Evolutionary conservation across 2,797 vertebrate genomes (phyloP).

Genomic region (Uromys caudimaculatus): DNA sequence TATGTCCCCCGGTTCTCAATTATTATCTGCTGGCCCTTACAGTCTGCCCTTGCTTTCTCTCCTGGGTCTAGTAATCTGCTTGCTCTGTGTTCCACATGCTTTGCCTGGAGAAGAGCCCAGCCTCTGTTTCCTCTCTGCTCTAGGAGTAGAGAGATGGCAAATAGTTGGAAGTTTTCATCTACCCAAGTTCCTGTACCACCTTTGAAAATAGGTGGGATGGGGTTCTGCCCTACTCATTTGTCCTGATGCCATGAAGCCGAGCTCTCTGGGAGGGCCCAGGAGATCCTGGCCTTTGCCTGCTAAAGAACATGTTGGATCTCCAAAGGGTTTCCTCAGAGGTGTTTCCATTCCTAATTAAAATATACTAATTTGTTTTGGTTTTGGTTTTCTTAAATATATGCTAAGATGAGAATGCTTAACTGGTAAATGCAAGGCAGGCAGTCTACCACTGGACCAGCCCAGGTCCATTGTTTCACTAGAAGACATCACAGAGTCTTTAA

Average conservation of each 20-base stretch:
- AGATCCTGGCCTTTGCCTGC: background rate
- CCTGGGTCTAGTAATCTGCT: background rate
- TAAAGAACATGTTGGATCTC: background rate
- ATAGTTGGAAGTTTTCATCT: background rate
- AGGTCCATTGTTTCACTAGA: background rate
- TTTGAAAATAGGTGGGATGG: background rate
- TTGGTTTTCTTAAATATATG: background rate
- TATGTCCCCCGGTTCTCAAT: background rate
- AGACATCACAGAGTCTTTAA: background rate
- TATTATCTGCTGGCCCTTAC: background rate
- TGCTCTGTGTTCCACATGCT: background rate
- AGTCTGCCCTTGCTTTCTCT: background rate
- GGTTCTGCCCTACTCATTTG: rapidly evolving
- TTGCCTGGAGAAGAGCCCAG: background rate
- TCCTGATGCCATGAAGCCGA: background rate
- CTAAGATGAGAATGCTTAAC: background rate
- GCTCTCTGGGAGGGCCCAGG: background rate
- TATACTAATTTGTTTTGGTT: background rate
- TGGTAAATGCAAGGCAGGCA: background rate
- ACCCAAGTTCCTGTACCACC: background rate
- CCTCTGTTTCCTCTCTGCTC: background rate
- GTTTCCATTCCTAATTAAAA: background rate
- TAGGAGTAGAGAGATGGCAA: background rate
- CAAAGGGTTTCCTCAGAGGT: background rate
- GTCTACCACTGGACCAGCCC: background rate